Evolutionary conservation across 2,113 vertebrate genomes (phyloP).

Genomic region (Sebastes schlegelii): DNA sequence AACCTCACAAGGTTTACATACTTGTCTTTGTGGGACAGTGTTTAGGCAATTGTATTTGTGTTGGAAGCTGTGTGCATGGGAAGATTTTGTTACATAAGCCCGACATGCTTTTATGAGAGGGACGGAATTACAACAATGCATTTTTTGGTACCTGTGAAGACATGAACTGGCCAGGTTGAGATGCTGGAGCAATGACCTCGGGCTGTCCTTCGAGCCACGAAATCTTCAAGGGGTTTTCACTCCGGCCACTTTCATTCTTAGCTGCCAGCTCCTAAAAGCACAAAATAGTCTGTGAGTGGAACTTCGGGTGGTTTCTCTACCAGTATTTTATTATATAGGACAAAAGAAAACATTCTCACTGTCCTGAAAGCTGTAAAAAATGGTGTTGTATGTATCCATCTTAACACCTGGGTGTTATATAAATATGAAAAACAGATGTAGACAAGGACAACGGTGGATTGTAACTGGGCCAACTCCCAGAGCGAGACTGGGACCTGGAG

Average conservation of each 20-base stretch:
- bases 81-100: conserved; percentile 54
- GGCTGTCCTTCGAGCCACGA: conserved; percentile 93
- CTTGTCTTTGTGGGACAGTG: conserved; percentile 57
- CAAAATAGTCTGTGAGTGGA: conserved; percentile 7
- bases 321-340: background rate
- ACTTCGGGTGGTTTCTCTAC: background rate
- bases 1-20: conserved; percentile 74
- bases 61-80: conserved; percentile 50
- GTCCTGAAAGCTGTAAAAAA: background rate
- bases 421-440: conserved; percentile 43
- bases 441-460: conserved; percentile 50
- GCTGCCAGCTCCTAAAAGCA: conserved; percentile 90
- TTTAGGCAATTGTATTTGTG: conserved; percentile 70
- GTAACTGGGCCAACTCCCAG: conserved; percentile 35
- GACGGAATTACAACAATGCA: conserved; percentile 18
- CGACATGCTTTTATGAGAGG: conserved; percentile 36
- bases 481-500: conserved; percentile 42
- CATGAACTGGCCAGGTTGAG: conserved; percentile 61
- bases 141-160: conserved; percentile 84
- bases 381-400: conserved; percentile 7
- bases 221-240: conserved; percentile 92
- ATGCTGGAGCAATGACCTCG: conserved; percentile 44
- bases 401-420: conserved; percentile 13
- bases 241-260: conserved; percentile 91
- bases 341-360: background rate